Percentiles rank a stretch among this genome's conserved stretches.
Conservation (phyloP, 2,888 invertebrate genomes). For the Phyto melanocephala region DNA sequence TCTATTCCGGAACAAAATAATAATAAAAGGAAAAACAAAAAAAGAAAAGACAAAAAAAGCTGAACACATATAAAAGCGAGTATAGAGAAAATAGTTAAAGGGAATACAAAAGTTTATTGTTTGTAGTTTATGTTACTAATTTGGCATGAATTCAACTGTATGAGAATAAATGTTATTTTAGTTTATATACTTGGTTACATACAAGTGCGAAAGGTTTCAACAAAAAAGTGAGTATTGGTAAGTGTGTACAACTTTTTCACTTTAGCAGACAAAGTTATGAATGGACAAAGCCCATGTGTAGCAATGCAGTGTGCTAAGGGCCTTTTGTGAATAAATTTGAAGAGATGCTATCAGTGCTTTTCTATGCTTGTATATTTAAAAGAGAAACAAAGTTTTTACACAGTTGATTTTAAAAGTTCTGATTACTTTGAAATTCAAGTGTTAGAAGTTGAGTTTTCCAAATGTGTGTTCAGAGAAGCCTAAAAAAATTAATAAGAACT, state of each 20-base stretch:
- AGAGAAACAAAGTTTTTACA: no score
- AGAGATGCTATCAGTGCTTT: no score
- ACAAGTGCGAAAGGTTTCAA: not conserved
- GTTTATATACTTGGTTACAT: not conserved
- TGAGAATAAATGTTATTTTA: not conserved
- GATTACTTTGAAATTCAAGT: no score
- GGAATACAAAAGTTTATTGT: not conserved
- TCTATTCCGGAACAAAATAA: not conserved
- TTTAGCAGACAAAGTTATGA: not conserved
- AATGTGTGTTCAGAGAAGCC: no score
- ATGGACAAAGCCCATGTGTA: not conserved
- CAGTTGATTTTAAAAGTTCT: no score
- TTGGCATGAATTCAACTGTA: conserved; percentile 44
- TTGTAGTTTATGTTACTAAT: conserved; percentile 42
- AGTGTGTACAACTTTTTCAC: not conserved
- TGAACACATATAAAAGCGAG: no score
- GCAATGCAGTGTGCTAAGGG: no score
- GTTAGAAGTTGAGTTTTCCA: no score
- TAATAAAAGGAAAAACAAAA: not conserved
- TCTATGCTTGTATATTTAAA: no score
- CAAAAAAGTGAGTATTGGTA: not conserved
- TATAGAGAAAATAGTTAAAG: no score
- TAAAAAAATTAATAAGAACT: no score
- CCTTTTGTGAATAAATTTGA: no score
- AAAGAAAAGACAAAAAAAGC: not conserved